Base-by-base conservation (phyloP, 2,888 invertebrate species). In the Crioceris asparagi region DNA sequence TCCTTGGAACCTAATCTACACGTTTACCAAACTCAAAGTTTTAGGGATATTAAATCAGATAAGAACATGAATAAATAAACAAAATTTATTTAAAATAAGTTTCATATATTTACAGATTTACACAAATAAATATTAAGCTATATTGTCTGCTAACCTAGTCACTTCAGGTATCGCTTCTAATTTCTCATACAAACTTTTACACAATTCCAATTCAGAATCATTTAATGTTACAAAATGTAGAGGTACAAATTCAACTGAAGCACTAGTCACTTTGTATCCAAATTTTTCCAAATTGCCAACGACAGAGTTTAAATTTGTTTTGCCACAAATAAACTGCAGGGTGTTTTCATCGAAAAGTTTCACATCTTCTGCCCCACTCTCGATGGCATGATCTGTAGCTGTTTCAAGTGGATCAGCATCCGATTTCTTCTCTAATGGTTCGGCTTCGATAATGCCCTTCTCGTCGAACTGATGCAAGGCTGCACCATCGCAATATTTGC, bases 311-410 rank as follows among this genome's bases (percentile, higher is more conserved):
- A 78, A 52, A 32, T 64, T 57, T 0, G 55, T 44, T 11, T 73
- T 66, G 16, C 67, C 70, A 52, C 77, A 76, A 3, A 66, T 50
- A 54, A 83, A 82, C 70, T 78, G 54, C 12, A 71, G 61, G 18
- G 44, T 57, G 3, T 61, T 53, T 1, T 61, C 56, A 29, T 70
- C 62, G 1, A 67, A 39, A 36, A 74, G 54, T 50, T 68, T 66
- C 3, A 81, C 76, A 43, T 83, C 82, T 59, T 81, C 79, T 1
- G 80, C 80, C 1, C 76, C 79, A 14, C 68, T 66, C 47, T 71
- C 70, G 45, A 83, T 82, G 0, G 82, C 83, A 62, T 77, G 71
- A 17, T 75, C 76, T 1, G 72, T 71, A 2, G 74, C 75, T 25
- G 60, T 52, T 46, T 80, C 77, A 18, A 74, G 55, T 29, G 69